A percentile compares a stretch with the other conserved stretches of the same genome.
Evolutionary conservation across 1,140 invertebrate genomes (phyloP).

Genomic region (Caerostris extrusa): DNA sequence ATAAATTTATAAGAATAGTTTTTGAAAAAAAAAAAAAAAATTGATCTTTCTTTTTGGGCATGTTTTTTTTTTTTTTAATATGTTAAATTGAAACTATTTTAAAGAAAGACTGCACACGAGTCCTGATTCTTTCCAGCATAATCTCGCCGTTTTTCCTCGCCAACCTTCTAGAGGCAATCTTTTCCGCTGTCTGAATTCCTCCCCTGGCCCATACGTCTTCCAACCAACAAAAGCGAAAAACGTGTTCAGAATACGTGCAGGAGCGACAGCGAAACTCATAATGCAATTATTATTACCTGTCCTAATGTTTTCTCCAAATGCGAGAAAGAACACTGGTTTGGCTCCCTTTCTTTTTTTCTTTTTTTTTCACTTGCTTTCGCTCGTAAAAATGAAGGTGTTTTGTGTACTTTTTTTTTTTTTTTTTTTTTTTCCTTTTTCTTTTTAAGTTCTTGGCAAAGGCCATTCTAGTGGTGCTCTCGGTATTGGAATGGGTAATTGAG

Average conservation of each 20-base stretch:
- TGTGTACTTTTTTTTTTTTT: conserved; percentile 13
- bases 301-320: conserved; percentile 27
- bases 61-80: too few relatives aligned
- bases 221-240: conserved; percentile 10
- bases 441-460: neutral
- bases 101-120: neutral
- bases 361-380: neutral
- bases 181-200: neutral
- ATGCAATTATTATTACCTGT: conserved; percentile 66
- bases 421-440: neutral
- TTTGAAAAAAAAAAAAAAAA: too few relatives aligned
- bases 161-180: neutral
- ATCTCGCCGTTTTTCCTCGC: neutral
- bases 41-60: too few relatives aligned
- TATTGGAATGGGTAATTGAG: conserved; percentile 4
- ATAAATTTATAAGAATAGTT: too few relatives aligned
- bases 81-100: too few relatives aligned
- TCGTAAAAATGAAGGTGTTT: conserved; percentile 48
- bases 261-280: conserved; percentile 18
- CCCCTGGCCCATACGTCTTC: neutral
- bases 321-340: conserved; percentile 23
- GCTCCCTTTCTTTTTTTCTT: neutral
- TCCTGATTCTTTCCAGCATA: neutral
- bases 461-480: neutral
- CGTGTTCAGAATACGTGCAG: conserved; percentile 40